Evolutionary conservation across 2,888 invertebrate species (phyloP).

Genomic region (Drosophila infuscata): DNA sequence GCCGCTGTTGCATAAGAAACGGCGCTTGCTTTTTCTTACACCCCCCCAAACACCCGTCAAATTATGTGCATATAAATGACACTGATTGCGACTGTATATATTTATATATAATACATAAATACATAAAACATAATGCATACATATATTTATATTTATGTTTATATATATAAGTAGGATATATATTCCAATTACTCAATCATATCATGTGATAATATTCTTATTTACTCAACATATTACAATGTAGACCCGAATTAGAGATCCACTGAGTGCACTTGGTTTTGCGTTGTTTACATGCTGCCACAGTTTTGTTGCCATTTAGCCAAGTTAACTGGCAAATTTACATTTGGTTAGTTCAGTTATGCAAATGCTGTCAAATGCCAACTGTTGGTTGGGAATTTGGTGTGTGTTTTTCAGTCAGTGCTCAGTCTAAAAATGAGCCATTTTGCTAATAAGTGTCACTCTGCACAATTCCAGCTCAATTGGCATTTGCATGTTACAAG

Average conservation of each 20-base stretch:
- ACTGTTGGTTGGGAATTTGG: too few species aligned
- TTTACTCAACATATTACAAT: slow-evolving; percentile 70
- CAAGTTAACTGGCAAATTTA: slow-evolving; percentile 26
- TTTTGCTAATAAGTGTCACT: slow-evolving; percentile 27
- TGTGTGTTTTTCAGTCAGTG: slow-evolving; percentile 9
- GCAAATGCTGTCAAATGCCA: slow-evolving; percentile 14
- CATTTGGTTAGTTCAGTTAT: slow-evolving; percentile 37
- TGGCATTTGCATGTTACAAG: slow-evolving; percentile 29
- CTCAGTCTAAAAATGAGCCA: slow-evolving; percentile 27
- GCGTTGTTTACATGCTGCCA: slow-evolving; percentile 27
- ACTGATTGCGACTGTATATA: slow-evolving; percentile 8
- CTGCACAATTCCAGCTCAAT: background rate
- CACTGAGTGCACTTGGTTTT: slow-evolving; percentile 26
- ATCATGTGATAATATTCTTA: slow-evolving; percentile 47
- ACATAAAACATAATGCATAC: slow-evolving; percentile 5
- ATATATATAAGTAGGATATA: background rate
- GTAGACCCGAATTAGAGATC: slow-evolving; percentile 60
- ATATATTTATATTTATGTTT: background rate
- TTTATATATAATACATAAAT: slow-evolving; percentile 8
- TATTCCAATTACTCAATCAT: slow-evolving; percentile 30
- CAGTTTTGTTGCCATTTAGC: slow-evolving; percentile 26
- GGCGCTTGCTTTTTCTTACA: background rate
- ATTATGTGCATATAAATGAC: slow-evolving; percentile 71
- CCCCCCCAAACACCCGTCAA: slow-evolving; percentile 3
- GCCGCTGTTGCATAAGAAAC: slow-evolving; percentile 18